Conservation (phyloP, 2,797 vertebrate species). For the Phrynocephalus guinanensis region DNA sequence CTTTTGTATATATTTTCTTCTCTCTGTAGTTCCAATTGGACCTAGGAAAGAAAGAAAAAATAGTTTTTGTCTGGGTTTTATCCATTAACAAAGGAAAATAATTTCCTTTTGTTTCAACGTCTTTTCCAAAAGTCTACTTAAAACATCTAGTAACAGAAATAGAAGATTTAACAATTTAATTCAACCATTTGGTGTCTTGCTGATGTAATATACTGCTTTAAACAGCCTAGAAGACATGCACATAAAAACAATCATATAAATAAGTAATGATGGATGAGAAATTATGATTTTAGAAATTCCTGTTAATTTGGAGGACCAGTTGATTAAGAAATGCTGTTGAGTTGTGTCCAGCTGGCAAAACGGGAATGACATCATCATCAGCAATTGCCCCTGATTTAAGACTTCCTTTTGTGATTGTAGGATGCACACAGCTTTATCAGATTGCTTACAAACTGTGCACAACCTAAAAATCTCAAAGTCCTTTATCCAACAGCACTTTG, state of each 20-base stretch:
- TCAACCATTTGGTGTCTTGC: conserved; percentile 14
- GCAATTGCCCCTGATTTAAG: too few species aligned
- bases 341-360: too few species aligned
- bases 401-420: too few species aligned
- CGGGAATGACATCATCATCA: too few species aligned
- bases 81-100: neutral
- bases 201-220: conserved; percentile 1
- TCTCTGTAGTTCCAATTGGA: neutral
- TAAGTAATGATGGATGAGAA: neutral
- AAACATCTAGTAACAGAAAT: neutral
- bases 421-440: too few species aligned
- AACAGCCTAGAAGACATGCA: neutral
- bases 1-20: neutral
- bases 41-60: too few species aligned
- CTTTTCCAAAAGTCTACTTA: neutral
- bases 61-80: neutral
- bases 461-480: too few species aligned
- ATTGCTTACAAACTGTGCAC: too few species aligned
- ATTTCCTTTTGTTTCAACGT: neutral
- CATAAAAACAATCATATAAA: neutral
- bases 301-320: conserved; percentile 1
- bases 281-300: neutral
- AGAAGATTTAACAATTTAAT: neutral
- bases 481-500: too few species aligned
- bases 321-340: neutral